These are phyloP conservation scores for Pandemis cinnamomeana DNA, from an alignment of 2,888 invertebrate species.

Conservation along the genomic window DNA sequence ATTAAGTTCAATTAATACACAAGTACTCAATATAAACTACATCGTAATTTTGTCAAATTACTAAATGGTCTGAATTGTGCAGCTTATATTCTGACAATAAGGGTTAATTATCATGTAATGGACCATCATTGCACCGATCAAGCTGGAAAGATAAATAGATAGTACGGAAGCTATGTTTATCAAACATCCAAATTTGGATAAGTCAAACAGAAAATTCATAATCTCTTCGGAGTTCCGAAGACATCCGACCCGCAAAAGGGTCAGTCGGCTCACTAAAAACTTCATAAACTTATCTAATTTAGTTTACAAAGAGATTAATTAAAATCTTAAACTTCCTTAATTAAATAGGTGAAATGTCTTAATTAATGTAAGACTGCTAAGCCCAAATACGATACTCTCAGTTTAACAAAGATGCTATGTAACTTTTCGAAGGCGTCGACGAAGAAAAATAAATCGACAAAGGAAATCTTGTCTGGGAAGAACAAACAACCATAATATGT, in stretches of 20 bases:
- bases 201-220: slow-evolving; percentile 54
- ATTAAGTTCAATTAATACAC: no score
- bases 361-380: slow-evolving; percentile 53
- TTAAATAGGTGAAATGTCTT: slow-evolving; percentile 58
- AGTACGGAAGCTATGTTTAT: neutral
- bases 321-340: slow-evolving; percentile 66
- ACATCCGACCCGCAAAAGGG: slow-evolving; percentile 55
- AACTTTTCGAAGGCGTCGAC: neutral
- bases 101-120: neutral
- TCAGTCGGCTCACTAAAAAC: slow-evolving; percentile 58
- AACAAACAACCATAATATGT: no score
- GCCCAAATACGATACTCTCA: slow-evolving; percentile 46
- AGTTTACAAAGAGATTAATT: slow-evolving; percentile 70
- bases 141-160: neutral
- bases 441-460: neutral
- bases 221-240: slow-evolving; percentile 52
- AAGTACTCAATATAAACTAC: no score
- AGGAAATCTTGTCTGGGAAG: neutral
- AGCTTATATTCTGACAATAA: no score
- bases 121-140: neutral
- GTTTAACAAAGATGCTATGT: neutral
- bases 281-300: slow-evolving; percentile 67
- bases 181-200: slow-evolving; percentile 35
- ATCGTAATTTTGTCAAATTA: no score
- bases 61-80: no score